Percentiles rank a stretch among this genome's conserved stretches.
These are phyloP conservation scores for Tiliqua scincoides DNA, from an alignment of 2,113 vertebrate species.

Conservation along the genomic window DNA sequence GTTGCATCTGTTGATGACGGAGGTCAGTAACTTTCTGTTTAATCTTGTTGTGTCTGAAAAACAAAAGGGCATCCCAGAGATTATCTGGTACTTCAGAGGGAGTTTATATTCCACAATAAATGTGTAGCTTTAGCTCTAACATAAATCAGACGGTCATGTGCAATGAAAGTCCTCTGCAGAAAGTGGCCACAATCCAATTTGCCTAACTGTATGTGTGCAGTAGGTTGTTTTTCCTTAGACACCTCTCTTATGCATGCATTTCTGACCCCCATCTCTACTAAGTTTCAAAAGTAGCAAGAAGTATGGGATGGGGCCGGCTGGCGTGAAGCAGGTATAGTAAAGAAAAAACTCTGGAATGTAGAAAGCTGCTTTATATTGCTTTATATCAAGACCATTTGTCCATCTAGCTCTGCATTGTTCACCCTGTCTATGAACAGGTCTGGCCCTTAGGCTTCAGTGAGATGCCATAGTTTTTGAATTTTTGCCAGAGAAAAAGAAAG, in stretches of 20 bases:
- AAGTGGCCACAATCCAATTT: neutral
- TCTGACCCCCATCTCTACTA: neutral
- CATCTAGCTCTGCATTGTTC: no score
- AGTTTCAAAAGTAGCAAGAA: neutral
- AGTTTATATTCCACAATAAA: neutral
- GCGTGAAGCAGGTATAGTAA: no score
- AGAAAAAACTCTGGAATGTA: neutral
- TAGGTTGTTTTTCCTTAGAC: neutral
- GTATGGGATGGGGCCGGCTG: no score
- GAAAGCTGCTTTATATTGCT: neutral
- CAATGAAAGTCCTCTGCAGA: neutral
- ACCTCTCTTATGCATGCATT: no score
- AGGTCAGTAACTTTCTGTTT: conserved; percentile 67
- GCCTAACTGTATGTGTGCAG: neutral
- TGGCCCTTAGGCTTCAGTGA: neutral
- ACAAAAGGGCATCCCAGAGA: neutral
- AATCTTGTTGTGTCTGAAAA: neutral
- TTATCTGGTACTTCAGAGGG: neutral
- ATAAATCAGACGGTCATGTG: neutral
- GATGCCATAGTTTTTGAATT: neutral
- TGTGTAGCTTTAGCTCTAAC: neutral
- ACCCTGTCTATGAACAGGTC: neutral
- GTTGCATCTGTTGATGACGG: conserved; percentile 27
- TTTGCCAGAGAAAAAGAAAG: neutral
- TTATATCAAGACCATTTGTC: no score